Base-by-base conservation (phyloP, 1,140 invertebrate species). In the Drosophila punjabiensis region DNA sequence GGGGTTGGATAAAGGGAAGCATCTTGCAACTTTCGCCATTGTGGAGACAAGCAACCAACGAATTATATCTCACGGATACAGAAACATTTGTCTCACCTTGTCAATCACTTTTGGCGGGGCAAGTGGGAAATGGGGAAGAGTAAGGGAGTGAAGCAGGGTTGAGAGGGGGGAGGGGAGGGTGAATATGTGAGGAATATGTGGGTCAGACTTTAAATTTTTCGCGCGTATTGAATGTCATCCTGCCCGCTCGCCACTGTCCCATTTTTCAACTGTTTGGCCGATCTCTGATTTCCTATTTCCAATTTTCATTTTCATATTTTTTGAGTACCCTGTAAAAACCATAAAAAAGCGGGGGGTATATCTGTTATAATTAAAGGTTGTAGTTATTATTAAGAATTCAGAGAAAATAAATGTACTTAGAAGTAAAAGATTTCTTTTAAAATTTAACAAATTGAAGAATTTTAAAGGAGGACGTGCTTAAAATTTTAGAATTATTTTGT, bases 41-140 rank as follows among this genome's bases (percentile, higher is more conserved):
- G 50, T 71, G 39, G 50, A 71, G 64, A 47, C 64, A 68, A 68
- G 18, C 8, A 16, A 16, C 30, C 74, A 79, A 76, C 24, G 43
- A 53, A 61, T 58, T 67, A 58, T 76, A 60, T 69, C 65, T 70
- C 60, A 77, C 53, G 55, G 69, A 60, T 48, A 74, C 70, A 62
- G 56, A 55, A 48, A 59, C 55, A 65, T 60, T 73, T 79, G 74
- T 78, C 64, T 79, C 75, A 82, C 80, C 80, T 82, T 82, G 80
- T 82, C 80, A 82, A 82, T 82, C 79, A 82, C 39, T 56, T 58
- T 58, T 69, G 43, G 8, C 50, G 16, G n/a, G 50, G 16, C n/a
- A 13, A 52, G 28, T 5, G 50, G 30, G 16, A 52, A 50, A 24
- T 7, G 28, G 20, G 35, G 33, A 30, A 14, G 18, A 1, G 1